Conservation (phyloP, 2,113 vertebrate genomes). For the Emydura subglobosa region DNA sequence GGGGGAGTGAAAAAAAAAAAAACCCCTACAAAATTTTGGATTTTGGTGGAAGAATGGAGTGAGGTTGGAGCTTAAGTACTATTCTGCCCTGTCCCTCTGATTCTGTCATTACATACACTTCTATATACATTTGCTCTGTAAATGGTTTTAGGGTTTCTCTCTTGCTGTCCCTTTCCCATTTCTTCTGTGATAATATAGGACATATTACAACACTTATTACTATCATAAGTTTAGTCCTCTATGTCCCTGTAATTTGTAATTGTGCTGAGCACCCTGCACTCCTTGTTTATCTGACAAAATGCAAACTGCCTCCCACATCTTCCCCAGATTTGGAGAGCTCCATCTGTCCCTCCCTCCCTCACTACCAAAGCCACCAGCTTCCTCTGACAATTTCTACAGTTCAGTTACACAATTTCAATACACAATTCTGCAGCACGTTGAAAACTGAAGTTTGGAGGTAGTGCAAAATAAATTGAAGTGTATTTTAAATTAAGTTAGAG, state of each 20-base stretch:
- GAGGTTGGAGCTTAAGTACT: neutral
- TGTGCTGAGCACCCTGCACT: neutral
- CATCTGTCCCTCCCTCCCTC: neutral
- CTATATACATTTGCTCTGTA: neutral
- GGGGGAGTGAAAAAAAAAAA: neutral
- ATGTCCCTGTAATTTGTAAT: neutral
- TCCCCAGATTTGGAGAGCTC: neutral
- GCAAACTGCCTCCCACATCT: neutral
- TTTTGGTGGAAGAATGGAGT: neutral
- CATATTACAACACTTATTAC: neutral
- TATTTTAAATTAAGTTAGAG: neutral
- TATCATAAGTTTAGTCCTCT: neutral
- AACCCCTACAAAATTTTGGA: neutral
- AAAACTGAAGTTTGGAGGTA: neutral
- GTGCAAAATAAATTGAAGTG: neutral
- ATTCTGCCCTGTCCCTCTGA: neutral
- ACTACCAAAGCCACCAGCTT: neutral
- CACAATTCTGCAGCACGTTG: neutral
- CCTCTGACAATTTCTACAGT: neutral
- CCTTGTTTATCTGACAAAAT: neutral
- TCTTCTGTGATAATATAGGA: neutral
- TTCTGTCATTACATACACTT: neutral
- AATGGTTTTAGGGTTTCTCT: neutral
- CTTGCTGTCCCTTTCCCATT: neutral
- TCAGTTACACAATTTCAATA: neutral